Evolutionary conservation across 2,888 invertebrate genomes (phyloP).

Genomic region (Sepiola atlantica): DNA sequence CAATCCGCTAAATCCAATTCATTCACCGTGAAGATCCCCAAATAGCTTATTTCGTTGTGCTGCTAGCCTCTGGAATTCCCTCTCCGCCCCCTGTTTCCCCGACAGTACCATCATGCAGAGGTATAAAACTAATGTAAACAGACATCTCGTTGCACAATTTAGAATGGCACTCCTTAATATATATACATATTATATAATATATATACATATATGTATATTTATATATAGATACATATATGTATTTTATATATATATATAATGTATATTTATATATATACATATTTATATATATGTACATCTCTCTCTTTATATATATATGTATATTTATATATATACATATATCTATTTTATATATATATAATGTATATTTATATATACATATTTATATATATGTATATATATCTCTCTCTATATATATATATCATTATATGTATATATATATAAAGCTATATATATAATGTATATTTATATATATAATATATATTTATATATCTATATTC

Average conservation of each 20-base stretch:
- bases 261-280: not conserved
- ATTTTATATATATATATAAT: not conserved
- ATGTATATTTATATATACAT: not conserved
- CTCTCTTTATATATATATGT: not conserved
- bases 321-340: not conserved
- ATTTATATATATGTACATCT: not conserved
- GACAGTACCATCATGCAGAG: too few species aligned
- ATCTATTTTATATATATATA: not conserved
- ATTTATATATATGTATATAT: not conserved
- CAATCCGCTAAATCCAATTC: too few species aligned
- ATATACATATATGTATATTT: not conserved
- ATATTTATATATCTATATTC: too few species aligned
- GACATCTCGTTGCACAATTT: too few species aligned
- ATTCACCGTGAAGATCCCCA: too few species aligned
- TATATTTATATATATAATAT: too few species aligned
- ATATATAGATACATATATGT: not conserved
- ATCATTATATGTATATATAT: not conserved
- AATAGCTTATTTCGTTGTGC: too few species aligned
- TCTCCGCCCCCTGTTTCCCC: too few species aligned
- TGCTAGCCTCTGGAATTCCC: too few species aligned
- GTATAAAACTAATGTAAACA: too few species aligned
- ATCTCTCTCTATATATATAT: not conserved
- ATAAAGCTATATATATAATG: not conserved
- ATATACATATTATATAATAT: not conserved
- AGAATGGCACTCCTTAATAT: too few species aligned